These are phyloP conservation scores for Cyphomyrmex costatus DNA, from an alignment of 1,140 invertebrate species.

Conservation along the genomic window DNA sequence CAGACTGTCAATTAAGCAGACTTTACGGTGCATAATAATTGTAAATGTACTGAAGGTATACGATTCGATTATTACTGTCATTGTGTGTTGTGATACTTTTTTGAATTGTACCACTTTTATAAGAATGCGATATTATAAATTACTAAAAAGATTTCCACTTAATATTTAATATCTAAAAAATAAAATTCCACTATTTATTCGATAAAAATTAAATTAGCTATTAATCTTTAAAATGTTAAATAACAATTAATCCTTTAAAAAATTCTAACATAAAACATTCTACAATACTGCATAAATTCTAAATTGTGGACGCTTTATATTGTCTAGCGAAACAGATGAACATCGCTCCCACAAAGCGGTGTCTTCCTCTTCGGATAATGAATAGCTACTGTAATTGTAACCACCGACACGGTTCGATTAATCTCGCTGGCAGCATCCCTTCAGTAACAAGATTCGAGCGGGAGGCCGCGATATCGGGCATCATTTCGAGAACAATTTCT, in stretches of 20 bases:
- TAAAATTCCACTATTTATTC: background rate
- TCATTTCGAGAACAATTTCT: conserved; percentile 56
- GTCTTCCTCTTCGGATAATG: conserved; percentile 38
- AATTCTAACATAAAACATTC: no score
- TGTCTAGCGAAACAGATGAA: conserved; percentile 16
- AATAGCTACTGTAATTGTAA: conserved; percentile 42
- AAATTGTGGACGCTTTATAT: background rate
- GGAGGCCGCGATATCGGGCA: conserved; percentile 54
- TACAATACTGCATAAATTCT: background rate
- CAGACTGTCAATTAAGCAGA: no score
- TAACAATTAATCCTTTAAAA: background rate
- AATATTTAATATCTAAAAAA: background rate
- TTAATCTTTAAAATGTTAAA: conserved; percentile 9
- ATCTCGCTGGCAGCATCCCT: conserved; percentile 16
- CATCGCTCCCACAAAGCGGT: background rate
- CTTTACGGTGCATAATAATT: no score
- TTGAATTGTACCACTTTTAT: no score
- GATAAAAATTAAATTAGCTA: background rate
- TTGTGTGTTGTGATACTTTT: no score
- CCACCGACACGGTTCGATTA: conserved; percentile 55
- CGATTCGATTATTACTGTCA: no score
- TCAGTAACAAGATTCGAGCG: conserved; percentile 23
- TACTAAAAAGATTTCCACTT: background rate
- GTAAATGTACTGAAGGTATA: no score
- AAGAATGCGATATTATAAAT: background rate